Evolutionary conservation across 37 sponge, comb jelly and placozoan genomes (phyloP).

Genomic region (Eunapius fragilis): DNA sequence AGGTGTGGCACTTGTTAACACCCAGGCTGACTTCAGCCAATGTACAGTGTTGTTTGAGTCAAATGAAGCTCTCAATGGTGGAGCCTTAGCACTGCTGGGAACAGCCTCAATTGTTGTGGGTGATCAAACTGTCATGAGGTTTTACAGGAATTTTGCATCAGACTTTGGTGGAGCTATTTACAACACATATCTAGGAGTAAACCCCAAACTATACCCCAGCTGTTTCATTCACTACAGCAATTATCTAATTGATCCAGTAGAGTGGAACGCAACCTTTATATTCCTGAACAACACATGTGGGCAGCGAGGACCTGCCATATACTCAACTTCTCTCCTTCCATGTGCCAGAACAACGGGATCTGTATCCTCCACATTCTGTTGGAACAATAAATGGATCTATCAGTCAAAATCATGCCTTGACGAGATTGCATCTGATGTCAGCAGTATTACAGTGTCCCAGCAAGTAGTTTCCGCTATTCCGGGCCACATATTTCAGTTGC

Average conservation of each 20-base stretch:
- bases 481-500: slow-evolving; percentile 30
- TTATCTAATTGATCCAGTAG: neutral
- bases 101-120: slow-evolving; percentile 7
- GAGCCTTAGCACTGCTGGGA: slow-evolving; percentile 48
- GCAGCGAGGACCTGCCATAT: slow-evolving; percentile 26
- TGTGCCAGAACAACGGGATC: slow-evolving; percentile 3
- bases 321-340: slow-evolving; percentile 46
- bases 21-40: slow-evolving; percentile 22
- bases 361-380: slow-evolving; percentile 12
- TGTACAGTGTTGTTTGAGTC: slow-evolving; percentile 3
- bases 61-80: slow-evolving; percentile 42
- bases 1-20: slow-evolving; percentile 37
- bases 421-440: too few species aligned
- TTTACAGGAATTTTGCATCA: slow-evolving; percentile 34
- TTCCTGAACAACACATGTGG: slow-evolving; percentile 42
- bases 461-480: slow-evolving; percentile 25
- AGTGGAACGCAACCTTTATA: slow-evolving; percentile 32
- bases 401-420: too few species aligned
- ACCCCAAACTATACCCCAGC: slow-evolving; percentile 1
- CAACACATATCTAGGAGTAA: slow-evolving; percentile 10
- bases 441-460: neutral
- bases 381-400: neutral
- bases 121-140: slow-evolving; percentile 13
- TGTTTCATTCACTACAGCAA: slow-evolving; percentile 60
- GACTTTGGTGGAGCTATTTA: slow-evolving; percentile 60